Evolutionary conservation across 1,140 invertebrate species (phyloP).

Genomic region (Drosophila lacertosa): DNA sequence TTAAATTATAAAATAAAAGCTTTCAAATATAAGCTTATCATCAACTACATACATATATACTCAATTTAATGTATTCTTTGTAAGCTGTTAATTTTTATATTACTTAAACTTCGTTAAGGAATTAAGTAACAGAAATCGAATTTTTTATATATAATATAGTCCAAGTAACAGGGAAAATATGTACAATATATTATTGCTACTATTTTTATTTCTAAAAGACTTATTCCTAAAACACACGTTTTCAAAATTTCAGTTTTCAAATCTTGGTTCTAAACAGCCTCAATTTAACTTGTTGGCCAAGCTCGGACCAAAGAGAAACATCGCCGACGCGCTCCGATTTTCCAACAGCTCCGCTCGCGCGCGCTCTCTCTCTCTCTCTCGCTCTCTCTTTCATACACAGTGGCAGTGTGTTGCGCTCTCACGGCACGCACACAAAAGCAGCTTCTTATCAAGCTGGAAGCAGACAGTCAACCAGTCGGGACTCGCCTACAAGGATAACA

Average conservation of each 20-base stretch:
- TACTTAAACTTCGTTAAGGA: too few relatives aligned
- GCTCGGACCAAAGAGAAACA: constrained; percentile 25
- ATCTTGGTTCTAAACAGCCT: constrained; percentile 43
- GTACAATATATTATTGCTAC: too few relatives aligned
- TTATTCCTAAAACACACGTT: not conserved
- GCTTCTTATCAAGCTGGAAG: constrained; percentile 77
- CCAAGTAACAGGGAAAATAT: too few relatives aligned
- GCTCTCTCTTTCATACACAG: constrained; percentile 9
- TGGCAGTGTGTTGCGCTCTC: not conserved
- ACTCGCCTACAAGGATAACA: constrained; percentile 69
- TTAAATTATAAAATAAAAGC: too few relatives aligned
- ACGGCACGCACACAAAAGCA: constrained; percentile 36
- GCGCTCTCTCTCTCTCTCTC: not conserved
- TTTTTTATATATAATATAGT: too few relatives aligned
- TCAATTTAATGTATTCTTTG: too few relatives aligned
- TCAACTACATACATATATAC: too few relatives aligned
- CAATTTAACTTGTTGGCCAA: constrained; percentile 20
- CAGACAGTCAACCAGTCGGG: constrained; percentile 42
- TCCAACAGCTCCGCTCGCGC: constrained; percentile 33
- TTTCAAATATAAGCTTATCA: too few relatives aligned
- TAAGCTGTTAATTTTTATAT: too few relatives aligned
- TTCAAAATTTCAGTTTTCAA: constrained; percentile 32
- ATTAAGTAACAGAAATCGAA: too few relatives aligned
- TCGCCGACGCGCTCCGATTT: constrained; percentile 27
- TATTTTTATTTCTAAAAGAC: not conserved